Evolutionary conservation across 2,113 vertebrate genomes (phyloP).

Genomic region (Shinisaurus crocodilurus): DNA sequence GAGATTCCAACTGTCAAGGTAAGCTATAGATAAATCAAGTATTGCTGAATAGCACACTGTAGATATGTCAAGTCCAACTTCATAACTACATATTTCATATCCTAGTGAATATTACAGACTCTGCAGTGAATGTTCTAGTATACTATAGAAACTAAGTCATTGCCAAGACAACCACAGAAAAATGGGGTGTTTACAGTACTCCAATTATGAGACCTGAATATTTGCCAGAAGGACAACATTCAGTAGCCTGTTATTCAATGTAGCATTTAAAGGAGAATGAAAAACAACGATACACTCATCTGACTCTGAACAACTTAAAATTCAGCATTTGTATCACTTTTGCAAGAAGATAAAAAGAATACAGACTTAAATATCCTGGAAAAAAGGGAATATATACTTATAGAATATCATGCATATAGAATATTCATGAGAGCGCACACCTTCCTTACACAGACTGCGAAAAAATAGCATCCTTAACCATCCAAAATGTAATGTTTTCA

Average conservation of each 20-base stretch:
- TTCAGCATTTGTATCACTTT: slow-evolving; percentile 30
- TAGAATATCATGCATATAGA: not conserved
- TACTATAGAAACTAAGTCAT: slow-evolving; percentile 39
- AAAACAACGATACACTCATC: not conserved
- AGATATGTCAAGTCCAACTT: not conserved
- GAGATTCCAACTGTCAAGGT: not conserved
- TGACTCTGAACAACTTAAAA: slow-evolving; percentile 21
- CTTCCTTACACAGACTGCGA: slow-evolving; percentile 38
- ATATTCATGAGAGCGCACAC: slow-evolving; percentile 38
- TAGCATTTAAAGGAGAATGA: slow-evolving; percentile 16
- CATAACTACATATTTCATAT: not conserved
- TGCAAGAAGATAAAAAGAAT: slow-evolving; percentile 40
- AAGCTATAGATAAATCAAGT: not conserved
- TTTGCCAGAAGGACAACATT: slow-evolving; percentile 41
- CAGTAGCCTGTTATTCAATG: slow-evolving; percentile 13
- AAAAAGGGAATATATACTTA: slow-evolving; percentile 2
- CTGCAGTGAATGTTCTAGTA: slow-evolving; percentile 20
- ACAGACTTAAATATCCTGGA: slow-evolving; percentile 28
- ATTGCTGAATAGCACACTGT: slow-evolving; percentile 1
- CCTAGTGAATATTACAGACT: slow-evolving; percentile 7
- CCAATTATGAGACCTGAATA: slow-evolving; percentile 25
- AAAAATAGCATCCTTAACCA: slow-evolving; percentile 3
- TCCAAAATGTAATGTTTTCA: slow-evolving; percentile 19
- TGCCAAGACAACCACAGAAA: slow-evolving; percentile 31
- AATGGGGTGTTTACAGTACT: slow-evolving; percentile 2